Base-by-base conservation (phyloP, 2,888 invertebrate genomes). In the Mellilla xanthometata region DNA sequence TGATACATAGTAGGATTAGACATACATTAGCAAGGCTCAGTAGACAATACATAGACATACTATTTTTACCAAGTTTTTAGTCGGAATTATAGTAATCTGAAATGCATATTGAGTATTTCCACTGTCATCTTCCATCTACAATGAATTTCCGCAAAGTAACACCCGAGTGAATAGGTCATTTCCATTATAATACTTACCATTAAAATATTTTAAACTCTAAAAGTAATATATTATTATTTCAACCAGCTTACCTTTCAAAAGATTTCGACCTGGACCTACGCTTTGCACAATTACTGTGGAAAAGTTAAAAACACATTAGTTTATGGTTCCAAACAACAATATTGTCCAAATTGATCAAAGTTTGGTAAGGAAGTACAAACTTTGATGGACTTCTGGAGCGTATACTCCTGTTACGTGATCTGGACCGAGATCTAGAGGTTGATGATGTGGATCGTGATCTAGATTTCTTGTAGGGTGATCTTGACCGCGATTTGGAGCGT, bases 221-320 rank as follows among this genome's bases (percentile, higher is more conserved):
- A 44, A 42, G 42, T 51, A 58, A 33, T 59, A 65, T 35, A 49
- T 46, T 46, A 51, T 28, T n/a, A n/a, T 39, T 6, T 57, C 52
- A 58, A 69, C 66, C 47, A 71, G 72, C 84, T 87, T 83, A 89
- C 88, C 88, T 87, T 62, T 86, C 87, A 54, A 59, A 77, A 0
- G 87, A 84, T 67, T 76, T 72, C 52, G 86, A 85, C 65, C 86
- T 81, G 65, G 85, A 82, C 61, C 73, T 80, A 78, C 72, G 85
- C 69, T 81, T 85, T 60, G 72, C 64, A 74, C 76, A 81, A 61
- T 72, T 71, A 73, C 72, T 74, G 64, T 77, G 67, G 72, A 78
- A 76, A 62, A 63, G 61, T 61, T 49, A 31, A 56, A 52, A 52
- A 52, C 19, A 30, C 42, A 67, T 67, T 54, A 58, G 42, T 42